Conservation (phyloP, 1,140 invertebrate genomes). For the Delia radicum region DNA sequence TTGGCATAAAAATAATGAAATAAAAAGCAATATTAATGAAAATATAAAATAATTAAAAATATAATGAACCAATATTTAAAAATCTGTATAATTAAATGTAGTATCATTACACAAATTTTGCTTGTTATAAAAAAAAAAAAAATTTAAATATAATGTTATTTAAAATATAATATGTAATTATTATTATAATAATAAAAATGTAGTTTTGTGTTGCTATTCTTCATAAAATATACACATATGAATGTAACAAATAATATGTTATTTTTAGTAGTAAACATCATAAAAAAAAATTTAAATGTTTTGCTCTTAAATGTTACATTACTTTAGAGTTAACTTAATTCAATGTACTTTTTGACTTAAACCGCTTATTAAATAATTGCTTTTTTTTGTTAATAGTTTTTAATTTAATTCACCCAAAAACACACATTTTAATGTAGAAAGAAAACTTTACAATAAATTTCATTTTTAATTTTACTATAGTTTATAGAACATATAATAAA, state of each 20-base stretch:
- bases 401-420: not conserved
- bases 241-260: not conserved
- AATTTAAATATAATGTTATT: not conserved
- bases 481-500: not conserved
- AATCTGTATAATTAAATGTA: not conserved
- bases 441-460: not conserved
- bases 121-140: not conserved
- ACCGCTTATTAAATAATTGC: too few species aligned
- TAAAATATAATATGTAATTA: not conserved
- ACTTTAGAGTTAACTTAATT: not conserved
- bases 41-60: not conserved
- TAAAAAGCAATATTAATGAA: conserved; percentile 4
- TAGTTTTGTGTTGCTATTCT: not conserved
- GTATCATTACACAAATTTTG: not conserved
- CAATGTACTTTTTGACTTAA: too few species aligned
- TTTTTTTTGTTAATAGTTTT: too few species aligned
- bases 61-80: not conserved
- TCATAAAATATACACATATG: not conserved
- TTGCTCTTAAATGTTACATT: not conserved
- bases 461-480: not conserved
- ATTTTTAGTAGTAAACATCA: not conserved
- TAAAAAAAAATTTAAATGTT: not conserved
- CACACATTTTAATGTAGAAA: not conserved
- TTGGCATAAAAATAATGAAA: conserved; percentile 12
- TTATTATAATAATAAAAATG: not conserved